These are phyloP conservation scores for Dinoponera quadriceps DNA, from an alignment of 1,140 invertebrate species.

Conservation along the genomic window DNA sequence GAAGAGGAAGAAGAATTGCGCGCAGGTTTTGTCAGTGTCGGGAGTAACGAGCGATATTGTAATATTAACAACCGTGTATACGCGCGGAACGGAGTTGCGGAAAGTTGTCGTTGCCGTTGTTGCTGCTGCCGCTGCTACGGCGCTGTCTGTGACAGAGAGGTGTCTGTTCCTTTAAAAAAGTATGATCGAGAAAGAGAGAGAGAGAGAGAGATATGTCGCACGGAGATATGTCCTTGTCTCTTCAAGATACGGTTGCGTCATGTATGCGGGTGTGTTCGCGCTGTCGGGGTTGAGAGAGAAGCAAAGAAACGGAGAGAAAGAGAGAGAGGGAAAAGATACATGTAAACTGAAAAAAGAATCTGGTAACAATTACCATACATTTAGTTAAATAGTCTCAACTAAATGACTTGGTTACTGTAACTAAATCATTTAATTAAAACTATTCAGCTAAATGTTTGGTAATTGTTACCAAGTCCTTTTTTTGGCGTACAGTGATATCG, in stretches of 20 bases:
- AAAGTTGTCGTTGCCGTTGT: neutral
- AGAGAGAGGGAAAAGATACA: neutral
- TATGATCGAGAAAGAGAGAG: conserved; percentile 2
- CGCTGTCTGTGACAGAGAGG: neutral
- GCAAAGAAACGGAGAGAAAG: conserved; percentile 25
- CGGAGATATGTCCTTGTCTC: conserved; percentile 15
- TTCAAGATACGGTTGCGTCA: conserved; percentile 25
- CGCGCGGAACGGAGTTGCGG: neutral
- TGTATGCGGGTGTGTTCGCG: neutral
- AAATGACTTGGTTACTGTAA: too few species aligned
- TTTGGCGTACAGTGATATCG: conserved; percentile 27
- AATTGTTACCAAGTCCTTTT: too few species aligned
- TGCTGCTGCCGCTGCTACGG: too few species aligned
- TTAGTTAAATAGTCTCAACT: too few species aligned
- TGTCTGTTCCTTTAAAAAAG: conserved; percentile 14
- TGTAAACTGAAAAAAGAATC: too few species aligned
- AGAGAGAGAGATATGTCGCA: neutral
- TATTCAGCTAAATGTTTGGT: too few species aligned
- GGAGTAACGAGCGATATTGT: conserved; percentile 15
- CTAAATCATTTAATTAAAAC: too few species aligned
- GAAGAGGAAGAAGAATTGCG: neutral
- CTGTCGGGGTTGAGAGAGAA: neutral
- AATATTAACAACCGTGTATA: conserved; percentile 25
- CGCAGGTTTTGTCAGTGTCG: conserved; percentile 8
- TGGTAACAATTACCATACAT: too few species aligned